Base-by-base conservation (phyloP, 2,888 invertebrate genomes). In the Scrobipalpa atriplicella region DNA sequence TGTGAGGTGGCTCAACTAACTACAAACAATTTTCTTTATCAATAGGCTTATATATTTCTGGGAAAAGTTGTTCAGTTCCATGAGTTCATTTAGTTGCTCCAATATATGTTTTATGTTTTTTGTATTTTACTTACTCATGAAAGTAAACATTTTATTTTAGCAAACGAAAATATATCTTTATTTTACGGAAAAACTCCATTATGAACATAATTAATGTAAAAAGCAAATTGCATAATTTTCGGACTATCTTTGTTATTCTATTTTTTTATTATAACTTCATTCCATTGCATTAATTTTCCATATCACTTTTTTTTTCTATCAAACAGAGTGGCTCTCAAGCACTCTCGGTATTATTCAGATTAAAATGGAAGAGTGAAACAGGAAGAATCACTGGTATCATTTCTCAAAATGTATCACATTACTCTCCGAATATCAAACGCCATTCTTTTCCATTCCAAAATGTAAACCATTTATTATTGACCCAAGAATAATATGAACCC, bases 381-480 rank as follows among this genome's bases (percentile, higher is more conserved):
- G 52, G 19, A 19, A 52, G 10, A 18, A 52, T 52, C 52, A 5
- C 52, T 29, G 47, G 13, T 52, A 52, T 52, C 19, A 52, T 52
- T 51, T 52, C 29, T 21, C 9, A 7, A 19, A 52, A 52, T 52
- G 52, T 52, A 19, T 52, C 52, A 19, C 52, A 19, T 52, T 56
- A 29, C 29, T 56, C 56, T 2, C 56, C 9, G 56, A 52, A 56
- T 56, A 56, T 56, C 29, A 29, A 56, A 56, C 19, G 11, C 18
- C 18, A 29, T 11, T 56, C 10, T 29, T 19, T 11, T 18, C 56
- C 11, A 56, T 56, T 56, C 29, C 7, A 11, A 19, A 56, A 11
- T 56, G 52, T 18, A 16, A 16, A 54, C 54, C 54, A 62, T 62
- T 62, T 62, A 18, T 62, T 62, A 38, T 19, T 62, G 19, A n/a